Percentiles rank a stretch among this genome's conserved stretches.
These are phyloP conservation scores for Petrolisthes cinctipes DNA, from an alignment of 2,888 invertebrate species.

Conservation along the genomic window DNA sequence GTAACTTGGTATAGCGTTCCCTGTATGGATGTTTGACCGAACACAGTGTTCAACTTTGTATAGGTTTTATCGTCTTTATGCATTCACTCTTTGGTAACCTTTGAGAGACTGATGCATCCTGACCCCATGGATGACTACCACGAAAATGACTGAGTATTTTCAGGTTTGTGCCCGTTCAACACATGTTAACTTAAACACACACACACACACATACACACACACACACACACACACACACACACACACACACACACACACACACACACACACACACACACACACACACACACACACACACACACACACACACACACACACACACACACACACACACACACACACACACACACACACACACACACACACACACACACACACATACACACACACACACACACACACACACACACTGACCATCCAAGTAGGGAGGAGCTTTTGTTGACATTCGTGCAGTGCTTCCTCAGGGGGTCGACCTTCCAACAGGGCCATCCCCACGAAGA, in stretches of 20 bases:
- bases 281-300: slow-evolving; percentile 33
- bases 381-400: slow-evolving; percentile 35
- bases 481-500: slow-evolving; percentile 49
- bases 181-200: too few species aligned
- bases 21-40: too few species aligned
- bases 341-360: slow-evolving; percentile 35
- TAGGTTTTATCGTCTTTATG: too few species aligned
- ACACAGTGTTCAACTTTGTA: too few species aligned
- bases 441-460: slow-evolving; percentile 33
- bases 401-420: slow-evolving; percentile 43
- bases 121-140: too few species aligned
- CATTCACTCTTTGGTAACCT: too few species aligned
- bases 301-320: slow-evolving; percentile 35
- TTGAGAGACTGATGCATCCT: too few species aligned
- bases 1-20: too few species aligned
- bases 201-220: slow-evolving; percentile 27
- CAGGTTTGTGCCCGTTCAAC: too few species aligned
- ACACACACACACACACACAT: slow-evolving; percentile 31
- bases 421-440: slow-evolving; percentile 33
- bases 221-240: slow-evolving; percentile 31
- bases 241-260: slow-evolving; percentile 35
- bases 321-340: slow-evolving; percentile 25
- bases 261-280: too few species aligned
- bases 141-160: too few species aligned
- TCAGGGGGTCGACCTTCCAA: slow-evolving; percentile 38